A percentile compares a stretch with the other conserved stretches of the same genome.
phyloP scores from a whole-genome alignment of 2,888 invertebrate species.

The Teleiodes luculella region DNA sequence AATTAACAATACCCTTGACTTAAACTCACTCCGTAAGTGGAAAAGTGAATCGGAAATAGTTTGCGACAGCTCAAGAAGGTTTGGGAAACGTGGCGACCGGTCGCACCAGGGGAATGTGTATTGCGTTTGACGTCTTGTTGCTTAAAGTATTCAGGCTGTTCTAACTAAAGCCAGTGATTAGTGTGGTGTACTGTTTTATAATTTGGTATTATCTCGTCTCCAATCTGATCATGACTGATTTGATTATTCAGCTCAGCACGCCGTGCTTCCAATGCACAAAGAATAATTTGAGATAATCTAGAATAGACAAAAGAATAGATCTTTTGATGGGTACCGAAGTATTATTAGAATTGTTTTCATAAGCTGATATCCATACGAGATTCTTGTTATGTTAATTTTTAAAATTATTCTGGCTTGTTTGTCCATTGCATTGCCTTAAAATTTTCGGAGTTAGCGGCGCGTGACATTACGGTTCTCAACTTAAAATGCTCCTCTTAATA shows the following conservation, averaged over 20 bases:
- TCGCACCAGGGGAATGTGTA: conserved; percentile 39
- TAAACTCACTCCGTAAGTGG: conserved; percentile 11
- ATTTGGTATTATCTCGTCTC: background rate
- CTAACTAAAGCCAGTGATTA: conserved; percentile 6
- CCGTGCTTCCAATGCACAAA: background rate
- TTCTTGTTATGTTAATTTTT: background rate
- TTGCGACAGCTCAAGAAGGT: conserved; percentile 17
- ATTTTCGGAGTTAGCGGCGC: conserved; percentile 19
- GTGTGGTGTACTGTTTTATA: background rate
- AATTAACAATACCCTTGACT: conserved; percentile 17
- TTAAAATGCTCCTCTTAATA: conserved; percentile 23
- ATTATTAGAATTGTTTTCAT: background rate
- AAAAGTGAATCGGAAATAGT: conserved; percentile 14
- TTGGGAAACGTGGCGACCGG: conserved; percentile 11
- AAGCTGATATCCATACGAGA: background rate
- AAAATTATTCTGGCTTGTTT: background rate
- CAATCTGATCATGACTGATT: background rate
- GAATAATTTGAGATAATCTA: background rate
- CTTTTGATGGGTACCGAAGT: background rate
- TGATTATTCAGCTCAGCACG: background rate
- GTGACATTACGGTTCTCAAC: conserved; percentile 51
- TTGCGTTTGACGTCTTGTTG: conserved; percentile 40
- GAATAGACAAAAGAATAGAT: too few species aligned
- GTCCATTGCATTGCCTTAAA: background rate
- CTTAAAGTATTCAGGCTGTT: conserved; percentile 53